These are phyloP conservation scores for Chaetogeoica ovagalla DNA, from an alignment of 2,888 invertebrate species.

Conservation along the genomic window DNA sequence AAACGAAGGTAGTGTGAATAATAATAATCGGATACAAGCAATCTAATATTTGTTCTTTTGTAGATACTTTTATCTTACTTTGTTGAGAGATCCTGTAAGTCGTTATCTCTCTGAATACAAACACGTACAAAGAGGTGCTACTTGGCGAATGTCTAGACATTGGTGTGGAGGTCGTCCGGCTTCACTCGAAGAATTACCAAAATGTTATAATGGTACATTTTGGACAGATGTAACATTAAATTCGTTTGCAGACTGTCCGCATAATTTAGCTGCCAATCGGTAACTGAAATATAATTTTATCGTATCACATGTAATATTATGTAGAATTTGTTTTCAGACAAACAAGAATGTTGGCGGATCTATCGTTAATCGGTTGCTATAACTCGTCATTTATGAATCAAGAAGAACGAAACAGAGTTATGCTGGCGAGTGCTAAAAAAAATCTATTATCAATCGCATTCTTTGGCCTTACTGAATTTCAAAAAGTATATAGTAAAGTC, in stretches of 20 bases:
- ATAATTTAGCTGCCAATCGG: slow-evolving; percentile 90
- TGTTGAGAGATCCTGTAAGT: slow-evolving; percentile 90
- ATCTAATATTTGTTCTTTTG: slow-evolving; percentile 55
- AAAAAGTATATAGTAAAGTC: slow-evolving; percentile 68
- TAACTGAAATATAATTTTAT: slow-evolving; percentile 52
- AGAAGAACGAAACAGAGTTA: slow-evolving; percentile 75
- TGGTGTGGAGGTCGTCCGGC: slow-evolving; percentile 73
- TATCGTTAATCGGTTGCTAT: slow-evolving; percentile 94
- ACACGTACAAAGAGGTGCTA: slow-evolving; percentile 94
- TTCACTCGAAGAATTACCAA: slow-evolving; percentile 78
- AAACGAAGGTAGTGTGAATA: slow-evolving; percentile 64
- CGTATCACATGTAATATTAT: too few relatives aligned
- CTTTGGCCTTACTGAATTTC: slow-evolving; percentile 95
- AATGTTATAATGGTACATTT: slow-evolving; percentile 75
- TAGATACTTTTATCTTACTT: slow-evolving; percentile 94
- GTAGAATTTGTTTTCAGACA: slow-evolving; percentile 65
- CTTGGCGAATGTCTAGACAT: slow-evolving; percentile 81
- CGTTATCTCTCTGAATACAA: slow-evolving; percentile 95
- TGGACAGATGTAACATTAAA: slow-evolving; percentile 89
- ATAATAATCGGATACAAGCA: not conserved
- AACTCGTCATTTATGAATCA: slow-evolving; percentile 75
- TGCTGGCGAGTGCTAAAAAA: slow-evolving; percentile 92
- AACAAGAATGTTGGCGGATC: slow-evolving; percentile 95
- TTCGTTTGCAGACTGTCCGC: slow-evolving; percentile 87
- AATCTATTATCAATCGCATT: slow-evolving; percentile 95